Percentiles rank a stretch among this genome's conserved stretches.
Evolutionary conservation across 1,140 invertebrate genomes (phyloP).

Genomic region (Ceratitis capitata): DNA sequence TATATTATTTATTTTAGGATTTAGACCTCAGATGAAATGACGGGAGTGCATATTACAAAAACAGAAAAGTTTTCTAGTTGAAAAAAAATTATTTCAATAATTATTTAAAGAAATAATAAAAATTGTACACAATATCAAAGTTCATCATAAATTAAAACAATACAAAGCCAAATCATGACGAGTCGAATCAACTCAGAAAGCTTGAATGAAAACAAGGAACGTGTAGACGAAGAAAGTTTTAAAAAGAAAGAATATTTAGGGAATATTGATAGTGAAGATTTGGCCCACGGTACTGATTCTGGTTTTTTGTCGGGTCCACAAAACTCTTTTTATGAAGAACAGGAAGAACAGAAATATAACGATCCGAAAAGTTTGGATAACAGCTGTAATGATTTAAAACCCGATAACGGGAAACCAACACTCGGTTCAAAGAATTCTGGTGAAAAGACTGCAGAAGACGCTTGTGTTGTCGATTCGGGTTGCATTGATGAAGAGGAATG

Average conservation of each 20-base stretch:
- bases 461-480: conserved; percentile 54
- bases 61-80: no score
- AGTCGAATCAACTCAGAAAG: conserved; percentile 53
- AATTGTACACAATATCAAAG: no score
- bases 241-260: conserved; percentile 39
- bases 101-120: no score
- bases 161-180: conserved; percentile 52
- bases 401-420: conserved; percentile 20
- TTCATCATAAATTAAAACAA: background rate
- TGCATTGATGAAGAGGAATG: conserved; percentile 53
- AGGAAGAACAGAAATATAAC: conserved; percentile 41
- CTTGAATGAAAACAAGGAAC: conserved; percentile 52
- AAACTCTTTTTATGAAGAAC: conserved; percentile 42
- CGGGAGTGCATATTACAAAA: no score
- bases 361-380: conserved; percentile 30
- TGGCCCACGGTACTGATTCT: conserved; percentile 65
- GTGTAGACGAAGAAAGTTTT: conserved; percentile 42
- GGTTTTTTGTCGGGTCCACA: conserved; percentile 63
- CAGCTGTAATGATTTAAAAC: conserved; percentile 38
- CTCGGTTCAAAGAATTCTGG: background rate
- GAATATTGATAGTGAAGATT: conserved; percentile 52
- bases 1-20: no score
- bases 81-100: no score
- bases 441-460: background rate
- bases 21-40: no score